Evolutionary conservation across 2,113 vertebrate species (phyloP).

Genomic region (Cynopterus brachyotis): DNA sequence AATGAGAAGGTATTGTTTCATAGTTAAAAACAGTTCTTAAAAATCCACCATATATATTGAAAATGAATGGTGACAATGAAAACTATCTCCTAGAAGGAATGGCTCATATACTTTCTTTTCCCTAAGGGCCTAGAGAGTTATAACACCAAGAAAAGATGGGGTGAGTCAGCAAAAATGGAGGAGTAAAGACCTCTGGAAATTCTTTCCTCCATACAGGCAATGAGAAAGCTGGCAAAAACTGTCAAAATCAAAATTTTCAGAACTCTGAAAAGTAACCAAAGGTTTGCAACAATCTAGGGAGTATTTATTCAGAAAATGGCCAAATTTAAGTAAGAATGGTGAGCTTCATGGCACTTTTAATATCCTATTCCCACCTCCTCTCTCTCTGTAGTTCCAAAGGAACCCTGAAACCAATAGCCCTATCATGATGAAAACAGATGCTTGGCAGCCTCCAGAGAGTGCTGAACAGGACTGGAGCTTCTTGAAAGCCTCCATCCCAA

Average conservation of each 20-base stretch:
- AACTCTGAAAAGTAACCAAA: constrained; percentile 36
- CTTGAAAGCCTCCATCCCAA: not conserved
- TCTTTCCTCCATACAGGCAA: not conserved
- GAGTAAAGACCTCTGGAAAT: not conserved
- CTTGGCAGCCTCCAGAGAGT: not conserved
- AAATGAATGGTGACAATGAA: not conserved
- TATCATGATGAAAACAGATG: not conserved
- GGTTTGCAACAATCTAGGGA: not conserved
- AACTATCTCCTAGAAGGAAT: not conserved
- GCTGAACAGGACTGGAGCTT: too few species aligned
- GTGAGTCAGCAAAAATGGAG: not conserved
- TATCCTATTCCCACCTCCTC: not conserved
- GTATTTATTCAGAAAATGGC: not conserved
- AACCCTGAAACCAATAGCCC: not conserved
- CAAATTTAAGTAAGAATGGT: not conserved
- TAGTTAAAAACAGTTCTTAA: not conserved
- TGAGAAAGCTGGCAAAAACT: not conserved
- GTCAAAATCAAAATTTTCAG: not conserved
- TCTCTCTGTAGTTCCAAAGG: not conserved
- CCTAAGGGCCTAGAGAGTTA: not conserved
- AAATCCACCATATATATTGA: not conserved
- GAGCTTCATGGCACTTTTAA: not conserved
- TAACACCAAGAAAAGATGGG: not conserved
- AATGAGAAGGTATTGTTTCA: not conserved
- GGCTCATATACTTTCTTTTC: not conserved